These are phyloP conservation scores for Drosophila sordidapex DNA, from an alignment of 2,888 invertebrate genomes.

Conservation along the genomic window DNA sequence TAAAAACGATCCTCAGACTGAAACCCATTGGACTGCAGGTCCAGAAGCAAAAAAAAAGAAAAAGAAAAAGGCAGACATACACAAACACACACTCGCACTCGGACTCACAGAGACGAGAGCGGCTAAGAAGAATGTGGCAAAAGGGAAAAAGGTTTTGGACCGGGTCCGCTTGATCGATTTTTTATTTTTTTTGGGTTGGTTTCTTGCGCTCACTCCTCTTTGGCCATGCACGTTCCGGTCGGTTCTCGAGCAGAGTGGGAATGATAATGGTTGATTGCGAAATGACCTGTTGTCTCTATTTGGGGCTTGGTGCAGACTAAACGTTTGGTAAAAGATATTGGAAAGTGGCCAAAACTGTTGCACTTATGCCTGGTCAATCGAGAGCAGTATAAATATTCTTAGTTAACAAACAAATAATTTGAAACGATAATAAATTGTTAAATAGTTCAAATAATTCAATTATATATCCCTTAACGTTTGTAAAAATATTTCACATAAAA, in stretches of 20 bases:
- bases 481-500: background rate
- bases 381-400: slow-evolving; percentile 18
- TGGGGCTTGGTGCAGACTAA: slow-evolving; percentile 52
- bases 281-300: slow-evolving; percentile 62
- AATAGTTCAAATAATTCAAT: background rate
- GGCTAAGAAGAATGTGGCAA: slow-evolving; percentile 58
- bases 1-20: slow-evolving; percentile 38
- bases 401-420: background rate
- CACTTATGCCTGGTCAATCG: slow-evolving; percentile 18
- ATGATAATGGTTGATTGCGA: slow-evolving; percentile 42
- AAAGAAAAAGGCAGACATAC: slow-evolving; percentile 45
- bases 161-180: slow-evolving; percentile 45
- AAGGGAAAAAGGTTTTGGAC: slow-evolving; percentile 51
- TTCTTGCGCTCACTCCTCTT: slow-evolving; percentile 51
- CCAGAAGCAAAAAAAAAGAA: slow-evolving; percentile 42
- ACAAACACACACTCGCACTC: slow-evolving; percentile 7
- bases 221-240: slow-evolving; percentile 59
- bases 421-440: background rate
- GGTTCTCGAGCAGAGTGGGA: slow-evolving; percentile 11
- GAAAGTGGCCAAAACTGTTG: slow-evolving; percentile 46
- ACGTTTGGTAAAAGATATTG: slow-evolving; percentile 47
- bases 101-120: slow-evolving; percentile 3
- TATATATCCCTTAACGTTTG: background rate
- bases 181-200: slow-evolving; percentile 43
- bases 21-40: slow-evolving; percentile 50